Evolutionary conservation across 2,113 vertebrate species (phyloP).

Genomic region (Donacobius atricapilla): DNA sequence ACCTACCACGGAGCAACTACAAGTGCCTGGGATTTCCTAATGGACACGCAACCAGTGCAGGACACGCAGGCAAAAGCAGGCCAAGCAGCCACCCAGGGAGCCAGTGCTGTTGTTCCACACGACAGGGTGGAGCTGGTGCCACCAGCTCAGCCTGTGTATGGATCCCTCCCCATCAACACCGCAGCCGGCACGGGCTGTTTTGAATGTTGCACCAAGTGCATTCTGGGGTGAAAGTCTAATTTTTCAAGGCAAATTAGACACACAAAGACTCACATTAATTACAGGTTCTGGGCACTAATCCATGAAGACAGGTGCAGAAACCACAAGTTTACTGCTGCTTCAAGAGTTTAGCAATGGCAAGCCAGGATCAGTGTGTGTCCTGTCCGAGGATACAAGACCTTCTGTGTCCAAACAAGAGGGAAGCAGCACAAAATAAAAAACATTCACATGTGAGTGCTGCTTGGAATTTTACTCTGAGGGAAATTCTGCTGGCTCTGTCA

Average conservation of each 20-base stretch:
- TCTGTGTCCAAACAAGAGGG: not conserved
- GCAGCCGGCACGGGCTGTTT: not conserved
- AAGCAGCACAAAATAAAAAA: not conserved
- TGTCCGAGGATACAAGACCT: not conserved
- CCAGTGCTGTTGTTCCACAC: not conserved
- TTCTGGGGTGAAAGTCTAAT: slow-evolving; percentile 49
- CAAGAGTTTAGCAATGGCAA: not conserved
- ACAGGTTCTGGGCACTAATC: slow-evolving; percentile 64
- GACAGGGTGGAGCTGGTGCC: accelerated
- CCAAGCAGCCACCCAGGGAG: not conserved
- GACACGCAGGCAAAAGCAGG: not conserved
- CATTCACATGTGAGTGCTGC: not conserved
- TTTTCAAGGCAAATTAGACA: slow-evolving; percentile 70
- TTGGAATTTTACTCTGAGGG: not conserved
- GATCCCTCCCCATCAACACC: accelerated
- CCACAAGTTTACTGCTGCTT: slow-evolving; percentile 33
- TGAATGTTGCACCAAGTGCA: not conserved
- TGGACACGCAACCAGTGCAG: not conserved
- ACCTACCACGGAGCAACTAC: not conserved
- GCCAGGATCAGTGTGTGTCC: not conserved
- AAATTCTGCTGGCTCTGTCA: not conserved
- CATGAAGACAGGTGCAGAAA: slow-evolving; percentile 63
- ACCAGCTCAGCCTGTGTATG: accelerated
- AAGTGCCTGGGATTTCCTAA: not conserved
- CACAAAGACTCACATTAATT: slow-evolving; percentile 59